Evolutionary conservation across 2,797 vertebrate species (phyloP), one percentile per base, ranked within the genome.

Genomic region (Molossus molossus): DNA sequence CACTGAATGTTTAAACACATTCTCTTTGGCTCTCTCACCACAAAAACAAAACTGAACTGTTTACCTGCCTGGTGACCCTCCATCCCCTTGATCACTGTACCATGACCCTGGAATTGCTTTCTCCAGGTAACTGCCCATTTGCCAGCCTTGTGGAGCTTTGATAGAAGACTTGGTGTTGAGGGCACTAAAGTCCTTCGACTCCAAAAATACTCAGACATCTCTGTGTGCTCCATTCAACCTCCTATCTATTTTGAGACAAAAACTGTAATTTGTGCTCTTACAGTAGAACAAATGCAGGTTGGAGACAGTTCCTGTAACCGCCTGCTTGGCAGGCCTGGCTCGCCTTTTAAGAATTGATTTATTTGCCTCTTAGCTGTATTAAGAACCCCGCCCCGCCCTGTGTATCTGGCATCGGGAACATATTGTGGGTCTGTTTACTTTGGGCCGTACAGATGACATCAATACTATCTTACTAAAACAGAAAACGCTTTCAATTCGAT

Each of bases 151-250:
- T 90, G 81, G 95, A 79, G 79, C 93, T 97, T 84, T 97, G 97
- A 97, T 93, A 97, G 97, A 97, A 97, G 96, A 97, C 76, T 94
- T 94, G 75, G 95, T 95, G 95, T 94, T 95, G 97, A 90, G 91
- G 96, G 98, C 95, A 98, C 98, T 98, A 97, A 95, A 98, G 97
- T 98, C 98, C 98, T 96, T 96, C 96, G 96, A 92, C 97, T 97
- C 97, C 97, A 97, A 96, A 98, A 98, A 98, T 97, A 98, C 96
- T 95, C 97, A 93, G 96, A 89, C 40, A n/a, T 97, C 97, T 97
- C 97, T 96, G 76, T 91, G 91, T 95, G 96, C 58, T 97, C 73
- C 95, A 96, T 98, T 98, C 97, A 98, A 97, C 97, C 62, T 94
- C 90, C 93, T 94, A 73, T 97, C 96, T 98, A 98, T 98, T 98